phyloP scores from a whole-genome alignment of 2,888 invertebrate genomes.

The Steinernema hermaphroditum region DNA sequence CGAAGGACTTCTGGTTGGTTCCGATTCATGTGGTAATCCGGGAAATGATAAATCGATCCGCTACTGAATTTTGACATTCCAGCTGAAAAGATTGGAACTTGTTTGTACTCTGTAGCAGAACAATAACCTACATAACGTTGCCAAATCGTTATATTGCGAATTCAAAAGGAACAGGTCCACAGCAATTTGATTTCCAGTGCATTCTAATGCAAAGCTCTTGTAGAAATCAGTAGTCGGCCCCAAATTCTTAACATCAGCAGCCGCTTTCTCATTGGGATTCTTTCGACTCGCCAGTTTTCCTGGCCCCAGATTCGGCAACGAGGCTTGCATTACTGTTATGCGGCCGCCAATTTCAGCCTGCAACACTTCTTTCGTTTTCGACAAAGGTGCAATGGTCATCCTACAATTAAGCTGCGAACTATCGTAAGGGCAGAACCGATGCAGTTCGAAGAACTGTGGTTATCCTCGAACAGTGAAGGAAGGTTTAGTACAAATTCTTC shows the following conservation, averaged over 20 bases:
- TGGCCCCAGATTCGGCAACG: conserved; percentile 77
- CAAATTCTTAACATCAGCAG: conserved; percentile 72
- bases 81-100: conserved; percentile 68
- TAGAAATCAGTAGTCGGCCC: conserved; percentile 97
- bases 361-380: conserved; percentile 37
- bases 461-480: conserved; percentile 73
- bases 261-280: conserved; percentile 81
- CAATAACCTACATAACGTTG: conserved; percentile 81
- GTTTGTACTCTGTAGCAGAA: too few relatives aligned
- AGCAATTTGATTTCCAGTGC: conserved; percentile 75
- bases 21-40: conserved; percentile 77
- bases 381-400: neutral
- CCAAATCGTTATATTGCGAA: conserved; percentile 88
- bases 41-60: conserved; percentile 88
- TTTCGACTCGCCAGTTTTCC: conserved; percentile 84
- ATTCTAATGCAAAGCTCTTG: conserved; percentile 91
- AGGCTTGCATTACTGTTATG: conserved; percentile 88
- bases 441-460: conserved; percentile 77
- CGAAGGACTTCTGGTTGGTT: conserved; percentile 76
- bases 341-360: conserved; percentile 88
- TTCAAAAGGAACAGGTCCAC: conserved; percentile 92
- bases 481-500: neutral
- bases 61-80: conserved; percentile 93
- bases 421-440: conserved; percentile 90
- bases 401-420: conserved; percentile 66